Percentiles rank a stretch among this genome's conserved stretches.
Evolutionary conservation across 2,888 invertebrate genomes (phyloP).

Genomic region (Apamea crenata): DNA sequence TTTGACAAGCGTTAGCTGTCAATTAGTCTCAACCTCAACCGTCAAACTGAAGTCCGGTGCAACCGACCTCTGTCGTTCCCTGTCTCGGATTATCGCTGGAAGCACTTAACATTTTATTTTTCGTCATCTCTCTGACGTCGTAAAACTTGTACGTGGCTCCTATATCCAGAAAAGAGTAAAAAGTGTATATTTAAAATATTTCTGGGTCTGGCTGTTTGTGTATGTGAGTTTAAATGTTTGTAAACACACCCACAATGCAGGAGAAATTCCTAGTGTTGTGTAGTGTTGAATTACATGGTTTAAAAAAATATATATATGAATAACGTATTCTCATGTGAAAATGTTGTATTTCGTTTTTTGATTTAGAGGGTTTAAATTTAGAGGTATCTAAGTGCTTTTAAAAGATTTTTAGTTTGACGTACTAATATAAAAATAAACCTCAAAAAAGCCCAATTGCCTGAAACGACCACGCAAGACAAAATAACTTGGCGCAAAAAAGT

Average conservation of each 20-base stretch:
- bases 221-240: too few species aligned
- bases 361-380: too few species aligned
- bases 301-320: too few species aligned
- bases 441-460: too few species aligned
- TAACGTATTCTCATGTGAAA: constrained; percentile 1
- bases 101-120: constrained; percentile 85
- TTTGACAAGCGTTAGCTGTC: not conserved
- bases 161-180: constrained; percentile 64
- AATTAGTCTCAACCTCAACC: constrained; percentile 7
- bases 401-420: not conserved
- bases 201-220: too few species aligned
- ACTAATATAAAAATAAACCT: not conserved
- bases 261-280: too few species aligned
- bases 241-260: too few species aligned
- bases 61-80: constrained; percentile 71
- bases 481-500: too few species aligned
- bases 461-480: too few species aligned
- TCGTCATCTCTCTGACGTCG: constrained; percentile 74
- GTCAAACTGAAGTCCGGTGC: constrained; percentile 34
- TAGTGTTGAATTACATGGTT: too few species aligned
- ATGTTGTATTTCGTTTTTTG: too few species aligned
- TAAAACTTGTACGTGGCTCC: constrained; percentile 80
- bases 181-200: constrained; percentile 29
- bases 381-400: not conserved
- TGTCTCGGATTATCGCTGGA: constrained; percentile 79